Base-by-base conservation (phyloP, 2,888 invertebrate species). In the Halocaridina rubra region DNA sequence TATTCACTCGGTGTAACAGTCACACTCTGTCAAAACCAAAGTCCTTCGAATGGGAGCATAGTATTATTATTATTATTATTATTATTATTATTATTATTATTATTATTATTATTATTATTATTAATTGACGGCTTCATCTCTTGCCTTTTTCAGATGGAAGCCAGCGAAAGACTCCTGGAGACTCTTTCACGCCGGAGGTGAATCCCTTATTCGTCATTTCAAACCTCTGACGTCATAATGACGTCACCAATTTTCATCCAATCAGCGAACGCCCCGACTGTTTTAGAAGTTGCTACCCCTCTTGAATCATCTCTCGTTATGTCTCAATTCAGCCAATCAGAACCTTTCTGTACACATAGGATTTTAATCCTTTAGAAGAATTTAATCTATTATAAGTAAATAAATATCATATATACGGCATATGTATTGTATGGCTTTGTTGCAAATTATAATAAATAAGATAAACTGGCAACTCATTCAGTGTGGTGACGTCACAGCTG, bases 101-200 rank as follows among this genome's bases (percentile, higher is more conserved):
- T 53, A 53, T 53, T 8, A 53, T 53, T 53, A 53, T 53, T 53
- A 53, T 53, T 53, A 53, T 53, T 53, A 53, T 53, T 53, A 53
- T 53, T 53, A 53, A 46, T 13, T 46, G 46, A 46, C 13, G 8
- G 8, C 46, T 10, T 46, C 8, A 46, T 46, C 8, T 13, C 8
- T 8, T 46, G 10, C 46, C 8, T 46, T 46, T 33, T n/a, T 10
- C 77, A 82, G 81, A 82, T 77, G 81, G 81, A 82, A 67, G 81
- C 81, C 19, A 82, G 81, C 30, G 81, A 82, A 71, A 82, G 81
- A 33, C 76, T 82, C 5, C 46, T 82, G 71, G 81, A 82, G 59
- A 77, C 76, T 10, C 69, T 82, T 13, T 57, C 76, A 10, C 76
- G 81, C 24, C 76, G 71, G 77, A 67, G 81, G 77, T 82, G 81